A percentile compares a stretch with the other conserved stretches of the same genome.
Conservation (phyloP, 1,140 invertebrate species). For the Megalonaias nervosa region DNA sequence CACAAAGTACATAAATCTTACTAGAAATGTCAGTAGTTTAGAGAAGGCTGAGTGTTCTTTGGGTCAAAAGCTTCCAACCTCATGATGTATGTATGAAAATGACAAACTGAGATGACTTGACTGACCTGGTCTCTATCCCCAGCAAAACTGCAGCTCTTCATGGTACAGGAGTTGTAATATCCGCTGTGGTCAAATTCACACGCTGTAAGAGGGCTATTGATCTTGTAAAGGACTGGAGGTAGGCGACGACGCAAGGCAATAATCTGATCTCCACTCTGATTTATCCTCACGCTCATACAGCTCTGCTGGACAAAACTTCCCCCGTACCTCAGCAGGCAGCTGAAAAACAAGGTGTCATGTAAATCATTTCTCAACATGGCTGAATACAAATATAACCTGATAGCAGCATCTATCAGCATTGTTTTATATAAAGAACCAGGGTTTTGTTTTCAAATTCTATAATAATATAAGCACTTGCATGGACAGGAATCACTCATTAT, state of each 20-base stretch:
- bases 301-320: conserved; percentile 82
- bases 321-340: conserved; percentile 78
- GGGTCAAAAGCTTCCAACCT: too few species aligned
- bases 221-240: conserved; percentile 85
- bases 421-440: too few species aligned
- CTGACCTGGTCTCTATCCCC: conserved; percentile 82
- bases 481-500: too few species aligned
- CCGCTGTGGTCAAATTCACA: conserved; percentile 92
- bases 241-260: conserved; percentile 87
- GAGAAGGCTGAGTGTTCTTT: too few species aligned
- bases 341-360: conserved; percentile 43
- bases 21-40: too few species aligned
- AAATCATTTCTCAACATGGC: neutral
- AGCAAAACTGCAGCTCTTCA: conserved; percentile 97
- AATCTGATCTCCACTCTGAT: conserved; percentile 83
- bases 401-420: too few species aligned
- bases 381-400: too few species aligned
- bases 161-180: conserved; percentile 97
- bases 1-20: too few species aligned
- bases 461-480: too few species aligned
- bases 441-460: too few species aligned
- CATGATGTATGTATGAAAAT: too few species aligned
- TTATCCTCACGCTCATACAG: conserved; percentile 91
- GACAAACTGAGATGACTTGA: neutral
- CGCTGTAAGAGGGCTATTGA: conserved; percentile 78